phyloP scores from a whole-genome alignment of 1,140 invertebrate species.

The Orchestia grillus region DNA sequence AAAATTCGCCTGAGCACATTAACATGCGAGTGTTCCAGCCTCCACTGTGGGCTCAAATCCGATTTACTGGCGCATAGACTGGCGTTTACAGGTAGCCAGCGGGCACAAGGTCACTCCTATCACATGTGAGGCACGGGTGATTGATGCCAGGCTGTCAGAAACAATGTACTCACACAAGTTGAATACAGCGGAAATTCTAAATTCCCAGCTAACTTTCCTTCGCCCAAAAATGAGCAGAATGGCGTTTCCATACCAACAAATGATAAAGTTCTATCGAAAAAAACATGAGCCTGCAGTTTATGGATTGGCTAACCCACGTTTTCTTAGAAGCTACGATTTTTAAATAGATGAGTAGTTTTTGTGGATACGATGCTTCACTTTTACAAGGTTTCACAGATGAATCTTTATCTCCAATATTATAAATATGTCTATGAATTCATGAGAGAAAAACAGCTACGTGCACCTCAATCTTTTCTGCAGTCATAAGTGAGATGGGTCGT shows the following conservation, averaged over 20 bases:
- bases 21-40: not conserved
- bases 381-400: no score
- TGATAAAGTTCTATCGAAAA: no score
- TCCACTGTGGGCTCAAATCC: not conserved
- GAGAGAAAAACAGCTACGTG: no score
- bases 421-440: no score
- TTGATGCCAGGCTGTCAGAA: not conserved
- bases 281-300: not conserved
- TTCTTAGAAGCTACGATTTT: no score
- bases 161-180: not conserved
- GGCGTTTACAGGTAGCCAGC: not conserved
- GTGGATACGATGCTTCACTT: no score
- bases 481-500: not conserved
- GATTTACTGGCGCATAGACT: not conserved
- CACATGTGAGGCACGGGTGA: not conserved
- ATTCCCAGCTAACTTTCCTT: not conserved
- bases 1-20: not conserved
- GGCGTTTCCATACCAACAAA: not conserved
- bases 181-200: not conserved
- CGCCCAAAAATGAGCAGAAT: not conserved
- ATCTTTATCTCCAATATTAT: no score
- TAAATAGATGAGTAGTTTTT: no score
- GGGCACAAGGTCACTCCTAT: not conserved
- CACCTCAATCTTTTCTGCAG: not conserved
- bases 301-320: not conserved